Evolutionary conservation across 1,140 invertebrate genomes (phyloP), one percentile per base, ranked within the genome.

Genomic region (Diprion similis): DNA sequence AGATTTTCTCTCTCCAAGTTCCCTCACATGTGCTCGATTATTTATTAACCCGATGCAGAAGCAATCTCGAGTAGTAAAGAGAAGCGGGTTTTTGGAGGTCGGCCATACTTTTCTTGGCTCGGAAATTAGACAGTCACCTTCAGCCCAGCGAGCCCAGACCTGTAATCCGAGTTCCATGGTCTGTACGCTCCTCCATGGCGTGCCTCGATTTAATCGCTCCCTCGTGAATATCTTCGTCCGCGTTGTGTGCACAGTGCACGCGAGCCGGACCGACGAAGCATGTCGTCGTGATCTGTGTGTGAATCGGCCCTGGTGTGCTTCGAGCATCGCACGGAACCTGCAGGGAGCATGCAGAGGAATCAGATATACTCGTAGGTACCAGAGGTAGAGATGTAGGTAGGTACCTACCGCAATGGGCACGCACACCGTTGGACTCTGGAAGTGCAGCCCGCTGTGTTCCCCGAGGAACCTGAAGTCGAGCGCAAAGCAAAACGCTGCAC

Each of bases 151-250:
- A 59, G n/a, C 51, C n/a, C 51, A 15, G n/a, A 37, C 24, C 24
- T 37, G 51, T 59, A 37, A 37, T 37, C 24, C 51, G 11, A 59
- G 51, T 13, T 4, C 6, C 11, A 59, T 0, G 24, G 24, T 37
- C 24, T 37, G 24, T 37, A 37, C 24, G 24, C 24, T 37, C 24
- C 24, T 37, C 24, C 24, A 6, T 59, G n/a, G 51, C 51, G 51
- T 59, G 51, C 51, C 24, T 59, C 51, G 51, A 59, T 59, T 59
- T 59, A 59, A 59, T 59, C 51, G 51, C 51, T 37, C 24, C n/a
- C n/a, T 59, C 51, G 51, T 59, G 51, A 13, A 59, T 59, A 59
- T 59, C 51, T 59, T 59, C 4, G 51, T 59, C 51, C n/a, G 51
- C 9, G 11, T 13, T 17, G 24, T 15, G n/a, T 17, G 51, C 51